A percentile compares a stretch with the other conserved stretches of the same genome.
Evolutionary conservation across 2,888 invertebrate genomes (phyloP).

Genomic region (Epirrhoe tristata): DNA sequence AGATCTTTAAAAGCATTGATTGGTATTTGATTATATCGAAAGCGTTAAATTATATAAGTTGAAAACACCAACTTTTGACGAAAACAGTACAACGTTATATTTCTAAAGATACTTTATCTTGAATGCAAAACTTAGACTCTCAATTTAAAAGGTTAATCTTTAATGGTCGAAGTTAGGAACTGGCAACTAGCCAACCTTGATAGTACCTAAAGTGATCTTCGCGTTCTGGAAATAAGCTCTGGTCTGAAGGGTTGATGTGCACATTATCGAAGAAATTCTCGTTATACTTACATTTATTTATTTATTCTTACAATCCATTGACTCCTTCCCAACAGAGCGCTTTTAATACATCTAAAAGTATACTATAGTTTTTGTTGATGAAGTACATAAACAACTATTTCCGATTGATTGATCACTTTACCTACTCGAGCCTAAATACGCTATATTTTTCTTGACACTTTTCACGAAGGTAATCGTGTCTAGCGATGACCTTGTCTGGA

Average conservation of each 20-base stretch:
- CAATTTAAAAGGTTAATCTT: slow-evolving; percentile 25
- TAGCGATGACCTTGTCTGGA: slow-evolving; percentile 18
- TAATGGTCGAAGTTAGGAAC: slow-evolving; percentile 24
- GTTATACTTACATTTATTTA: background rate
- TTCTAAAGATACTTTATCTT: slow-evolving; percentile 14
- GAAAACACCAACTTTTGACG: slow-evolving; percentile 8
- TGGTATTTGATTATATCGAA: slow-evolving; percentile 5
- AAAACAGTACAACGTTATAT: slow-evolving; percentile 7
- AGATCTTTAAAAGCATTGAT: background rate
- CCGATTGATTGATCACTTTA: background rate
- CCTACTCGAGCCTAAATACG: background rate
- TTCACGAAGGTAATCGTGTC: slow-evolving; percentile 14
- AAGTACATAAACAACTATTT: background rate
- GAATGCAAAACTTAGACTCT: slow-evolving; percentile 30
- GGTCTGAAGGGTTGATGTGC: slow-evolving; percentile 6
- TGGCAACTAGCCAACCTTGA: slow-evolving; percentile 28
- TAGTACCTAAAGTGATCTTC: slow-evolving; percentile 24
- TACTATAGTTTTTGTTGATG: background rate
- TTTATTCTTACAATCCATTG: background rate
- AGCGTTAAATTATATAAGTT: slow-evolving; percentile 21
- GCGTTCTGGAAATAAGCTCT: slow-evolving; percentile 24
- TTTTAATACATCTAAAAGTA: background rate
- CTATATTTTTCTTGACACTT: slow-evolving; percentile 6
- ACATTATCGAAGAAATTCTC: slow-evolving; percentile 3
- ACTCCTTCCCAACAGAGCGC: background rate